Base-by-base conservation (phyloP, 2,888 invertebrate genomes). In the Suillia variegata region DNA sequence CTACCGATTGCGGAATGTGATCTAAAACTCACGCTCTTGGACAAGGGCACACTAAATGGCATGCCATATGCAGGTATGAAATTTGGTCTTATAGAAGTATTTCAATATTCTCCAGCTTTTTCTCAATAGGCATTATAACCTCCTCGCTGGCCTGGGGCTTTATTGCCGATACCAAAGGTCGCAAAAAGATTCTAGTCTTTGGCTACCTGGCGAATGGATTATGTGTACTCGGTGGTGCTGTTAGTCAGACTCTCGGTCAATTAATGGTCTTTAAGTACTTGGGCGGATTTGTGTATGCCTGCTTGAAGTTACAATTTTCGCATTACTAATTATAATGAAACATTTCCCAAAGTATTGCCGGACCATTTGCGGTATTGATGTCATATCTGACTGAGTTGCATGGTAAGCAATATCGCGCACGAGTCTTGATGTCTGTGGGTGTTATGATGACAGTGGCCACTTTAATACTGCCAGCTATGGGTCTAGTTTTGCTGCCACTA, bases 71-170 rank as follows among this genome's bases (percentile, higher is more conserved):
- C 87, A 78, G 92, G 91, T 91, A 6, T 26, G 26, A 5, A 10
- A 26, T 26, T 26, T 5, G 53, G 42, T 0, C 1, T 0, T 5
- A 17, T 1, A 13, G 12, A 15, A 5, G 4, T 15, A 13, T 20
- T 26, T 22, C 2, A 1, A 22, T 18, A 12, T 8, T n/a, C 22
- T 38, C 34, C 49, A 2, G 18, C 2, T 2, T 15, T 21, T 34
- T 20, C 21, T 8, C 13, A 24, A 56, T 74, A 1, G 92, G 91
- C 20, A 92, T 92, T 90, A 87, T 90, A 69, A 83, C 86, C 1
- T 89, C 91, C 47, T 88, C 89, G 0, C 84, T 90, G 74, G 65
- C 90, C 1, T 92, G 92, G 92, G 92, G 92, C 1, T 90, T 87
- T 71, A 78, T 91, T 3, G 88, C 90, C 0, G 92, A 92, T 73